Percentiles rank a stretch among this genome's conserved stretches.
Evolutionary conservation across 1,140 invertebrate genomes (phyloP).

Genomic region (Forficula auricularia): DNA sequence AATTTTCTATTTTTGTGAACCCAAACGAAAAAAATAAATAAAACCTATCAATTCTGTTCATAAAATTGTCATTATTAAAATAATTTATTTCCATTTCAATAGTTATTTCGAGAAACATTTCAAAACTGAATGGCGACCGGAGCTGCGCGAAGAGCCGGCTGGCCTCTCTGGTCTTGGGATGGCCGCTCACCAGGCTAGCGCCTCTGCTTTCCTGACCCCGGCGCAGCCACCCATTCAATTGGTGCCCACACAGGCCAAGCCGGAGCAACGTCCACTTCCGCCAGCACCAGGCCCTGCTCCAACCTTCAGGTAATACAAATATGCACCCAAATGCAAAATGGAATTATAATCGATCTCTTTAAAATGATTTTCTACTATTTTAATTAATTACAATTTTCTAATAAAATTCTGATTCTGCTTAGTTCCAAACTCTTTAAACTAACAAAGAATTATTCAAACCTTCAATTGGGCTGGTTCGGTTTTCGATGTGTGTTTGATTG

Average conservation of each 20-base stretch:
- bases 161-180: conserved; percentile 25
- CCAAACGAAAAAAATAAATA: too few species aligned
- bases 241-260: conserved; percentile 18
- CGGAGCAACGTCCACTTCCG: conserved; percentile 26
- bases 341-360: conserved; percentile 12
- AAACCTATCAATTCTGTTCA: too few species aligned
- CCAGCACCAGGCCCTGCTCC: conserved; percentile 53
- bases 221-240: conserved; percentile 39
- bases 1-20: too few species aligned
- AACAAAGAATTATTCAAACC: too few species aligned
- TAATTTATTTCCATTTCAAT: too few species aligned
- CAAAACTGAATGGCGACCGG: conserved; percentile 32
- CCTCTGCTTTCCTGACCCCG: conserved; percentile 46
- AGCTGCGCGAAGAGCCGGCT: conserved; percentile 25
- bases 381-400: too few species aligned
- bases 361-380: conserved; percentile 14
- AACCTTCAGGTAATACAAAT: conserved; percentile 57
- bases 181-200: conserved; percentile 31
- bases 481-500: too few species aligned
- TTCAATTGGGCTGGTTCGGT: too few species aligned
- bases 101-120: conserved; percentile 35
- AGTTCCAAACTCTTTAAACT: too few species aligned
- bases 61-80: too few species aligned
- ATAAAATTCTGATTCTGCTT: too few species aligned
- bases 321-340: too few species aligned